Conservation (phyloP, 2,797 vertebrate genomes). For the Myiotriccus ornatus region DNA sequence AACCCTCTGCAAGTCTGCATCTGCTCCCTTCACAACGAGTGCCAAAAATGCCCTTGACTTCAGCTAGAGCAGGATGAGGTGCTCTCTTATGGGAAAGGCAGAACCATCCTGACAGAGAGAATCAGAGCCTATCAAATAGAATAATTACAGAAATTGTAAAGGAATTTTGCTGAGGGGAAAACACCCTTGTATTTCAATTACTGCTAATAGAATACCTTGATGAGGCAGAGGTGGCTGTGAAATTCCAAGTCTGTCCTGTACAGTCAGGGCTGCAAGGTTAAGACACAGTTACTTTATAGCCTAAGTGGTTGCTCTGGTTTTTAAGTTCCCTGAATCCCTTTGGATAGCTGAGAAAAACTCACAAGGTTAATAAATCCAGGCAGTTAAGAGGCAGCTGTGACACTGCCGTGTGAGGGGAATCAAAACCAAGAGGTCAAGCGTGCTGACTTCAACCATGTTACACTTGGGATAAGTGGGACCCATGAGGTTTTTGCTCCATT, state of each 20-base stretch:
- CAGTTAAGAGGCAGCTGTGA: not conserved
- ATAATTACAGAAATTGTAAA: not conserved
- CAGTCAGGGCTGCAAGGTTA: not conserved
- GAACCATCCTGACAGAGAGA: not conserved
- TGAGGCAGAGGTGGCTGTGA: not conserved
- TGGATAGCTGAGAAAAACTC: not conserved
- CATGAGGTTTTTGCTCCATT: not conserved
- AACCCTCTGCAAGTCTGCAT: not conserved
- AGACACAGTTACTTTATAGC: not conserved
- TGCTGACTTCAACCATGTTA: not conserved
- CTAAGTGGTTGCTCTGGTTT: not conserved
- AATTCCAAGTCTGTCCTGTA: not conserved
- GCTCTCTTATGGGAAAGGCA: not conserved
- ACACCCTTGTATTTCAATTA: not conserved
- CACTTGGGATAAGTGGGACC: not conserved
- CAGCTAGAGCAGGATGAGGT: not conserved
- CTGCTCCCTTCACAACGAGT: accelerated
- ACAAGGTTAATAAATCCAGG: not conserved
- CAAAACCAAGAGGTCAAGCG: not conserved
- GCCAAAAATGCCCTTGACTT: not conserved
- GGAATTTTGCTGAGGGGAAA: accelerated
- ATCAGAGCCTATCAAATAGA: not conserved
- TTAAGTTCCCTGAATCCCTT: not conserved
- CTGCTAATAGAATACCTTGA: not conserved
- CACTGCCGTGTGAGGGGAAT: not conserved